A percentile compares a stretch with the other conserved stretches of the same genome.
These are phyloP conservation scores for Cephus spinipes DNA, from an alignment of 2,888 invertebrate genomes.

Conservation along the genomic window DNA sequence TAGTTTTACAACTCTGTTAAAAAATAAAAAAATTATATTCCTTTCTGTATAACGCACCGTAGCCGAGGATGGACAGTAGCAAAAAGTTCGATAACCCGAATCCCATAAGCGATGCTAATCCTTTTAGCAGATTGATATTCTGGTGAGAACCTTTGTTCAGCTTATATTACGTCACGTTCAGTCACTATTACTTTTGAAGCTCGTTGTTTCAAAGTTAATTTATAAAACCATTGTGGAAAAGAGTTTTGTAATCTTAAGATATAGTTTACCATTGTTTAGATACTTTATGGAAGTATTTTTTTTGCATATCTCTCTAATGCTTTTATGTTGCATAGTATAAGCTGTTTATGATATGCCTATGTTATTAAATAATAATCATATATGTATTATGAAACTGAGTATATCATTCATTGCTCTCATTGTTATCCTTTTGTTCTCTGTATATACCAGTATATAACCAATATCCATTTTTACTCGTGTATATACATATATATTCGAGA, in stretches of 20 bases:
- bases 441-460: background rate
- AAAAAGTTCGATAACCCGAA: constrained; percentile 73
- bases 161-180: background rate
- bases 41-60: background rate
- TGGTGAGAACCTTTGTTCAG: constrained; percentile 69
- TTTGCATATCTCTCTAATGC: background rate
- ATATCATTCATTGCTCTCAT: background rate
- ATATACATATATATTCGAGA: background rate
- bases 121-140: constrained; percentile 72
- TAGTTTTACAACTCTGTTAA: background rate
- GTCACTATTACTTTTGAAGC: background rate
- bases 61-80: constrained; percentile 71
- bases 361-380: background rate
- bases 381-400: background rate
- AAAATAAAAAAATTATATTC: background rate
- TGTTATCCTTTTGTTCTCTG: background rate
- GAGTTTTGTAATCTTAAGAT: background rate
- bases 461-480: background rate
- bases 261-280: constrained; percentile 9
- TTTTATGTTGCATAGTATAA: background rate
- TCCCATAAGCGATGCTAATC: constrained; percentile 72
- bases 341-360: background rate
- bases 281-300: background rate
- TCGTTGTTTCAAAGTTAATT: background rate
- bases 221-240: background rate